Base-by-base conservation (phyloP, 2,797 vertebrate genomes). In the Sebastes iracundus region DNA sequence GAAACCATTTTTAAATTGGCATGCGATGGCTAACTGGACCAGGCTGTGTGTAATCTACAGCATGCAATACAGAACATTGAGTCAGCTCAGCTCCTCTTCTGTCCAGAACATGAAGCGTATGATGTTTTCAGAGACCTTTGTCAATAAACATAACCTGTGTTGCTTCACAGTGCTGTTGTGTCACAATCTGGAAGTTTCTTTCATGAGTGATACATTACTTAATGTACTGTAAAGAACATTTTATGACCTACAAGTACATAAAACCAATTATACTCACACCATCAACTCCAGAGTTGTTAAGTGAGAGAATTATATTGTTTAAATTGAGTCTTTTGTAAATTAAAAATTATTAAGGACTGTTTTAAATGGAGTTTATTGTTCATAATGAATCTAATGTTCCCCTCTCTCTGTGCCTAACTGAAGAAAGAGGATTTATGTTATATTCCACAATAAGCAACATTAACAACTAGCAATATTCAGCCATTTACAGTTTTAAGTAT, bases 291-390 rank as follows among this genome's bases (percentile, higher is more conserved):
- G 52, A 62, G 28, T 30, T 60, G 55, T 74, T 79, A 66, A 76
- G 35, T 49, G 42, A 61, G 27, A 59, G 16, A 61, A 58, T 64
- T 20, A 60, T 42, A 58, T 72, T 42, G 46, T 79, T 81, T 25
- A 16, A 71, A 77, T 27, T 27, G 23, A 65, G 46, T 60, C 38
- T 70, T 87, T 75, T 67, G 91, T 83, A 90, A 92, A 93, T 88
- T 93, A 92, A 94, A 88, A 88, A 93, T 91, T 94, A 95, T 92
- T 92, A 92, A 95, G 91, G 90, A 95, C 90, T 95, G 92, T 95
- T 83, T 76, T 5, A 80, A 60, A 73, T 55, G 1, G 27, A 69
- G 18, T 52, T 72, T 42, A 72, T 59, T 66, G 46, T 79, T 72
- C 52, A 73, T 33, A 60, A 27, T 52, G 6, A 76, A 72, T 33